Evolutionary conservation across 1,140 invertebrate species (phyloP), one percentile per base, ranked within the genome.

Genomic region (Caerostris extrusa): DNA sequence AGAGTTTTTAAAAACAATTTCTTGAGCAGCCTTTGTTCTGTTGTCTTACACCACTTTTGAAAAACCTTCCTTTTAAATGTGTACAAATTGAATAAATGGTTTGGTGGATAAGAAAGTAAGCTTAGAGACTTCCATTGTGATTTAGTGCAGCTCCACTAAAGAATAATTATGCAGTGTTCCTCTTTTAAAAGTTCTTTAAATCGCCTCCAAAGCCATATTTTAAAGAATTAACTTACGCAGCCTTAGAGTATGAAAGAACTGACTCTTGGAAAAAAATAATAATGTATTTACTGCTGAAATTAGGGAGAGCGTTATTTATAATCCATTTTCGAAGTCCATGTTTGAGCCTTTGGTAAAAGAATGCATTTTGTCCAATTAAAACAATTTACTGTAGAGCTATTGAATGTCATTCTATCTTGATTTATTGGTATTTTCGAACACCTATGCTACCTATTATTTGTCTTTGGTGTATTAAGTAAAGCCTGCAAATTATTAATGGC

Each of bases 61-160:
- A 50, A 77, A 8, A 12, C 34, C 12, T 77, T 34, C 34, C 34
- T 77, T 50, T 77, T 50, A 77, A 77, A 34, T 77, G 71, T 50
- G 34, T 77, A 77, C 71, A 77, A 77, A 77, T 77, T 77, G 71
- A 77, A 77, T 77, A 77, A 77, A 77, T 77, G 71, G 71, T 77
- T 77, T 17, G 14, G 19, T 77, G 71, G 71, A 77, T 50, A 77
- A 77, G 71, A 77, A 3, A 34, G 50, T 53, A 77, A 77, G 71
- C 71, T 77, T 14, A 7, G 34, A 19, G 82, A 83, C 82, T 83
- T 64, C 82, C 14, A 83, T 83, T 83, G 82, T 83, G 82, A 83
- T 83, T 83, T 83, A 83, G 14, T n/a, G 56, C 55, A 19, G n/a
- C 82, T 57, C n/a, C 56, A 6, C 82, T 57, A 58, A 83, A 83